phyloP scores from a whole-genome alignment of 2,797 vertebrate genomes.

The Dendrocincla fuliginosa region DNA sequence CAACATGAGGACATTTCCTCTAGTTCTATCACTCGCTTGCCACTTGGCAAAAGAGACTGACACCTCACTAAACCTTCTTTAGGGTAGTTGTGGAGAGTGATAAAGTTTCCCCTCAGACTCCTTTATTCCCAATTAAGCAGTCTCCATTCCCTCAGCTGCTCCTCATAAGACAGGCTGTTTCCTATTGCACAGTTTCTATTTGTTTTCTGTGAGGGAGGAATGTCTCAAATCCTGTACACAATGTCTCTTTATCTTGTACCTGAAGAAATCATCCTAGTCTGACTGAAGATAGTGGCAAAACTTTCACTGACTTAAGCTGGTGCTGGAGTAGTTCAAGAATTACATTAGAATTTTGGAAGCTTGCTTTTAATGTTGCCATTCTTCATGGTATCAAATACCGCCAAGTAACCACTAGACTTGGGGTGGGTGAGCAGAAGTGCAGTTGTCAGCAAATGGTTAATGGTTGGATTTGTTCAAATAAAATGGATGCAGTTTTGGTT shows the following conservation, averaged over 20 bases:
- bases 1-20: background rate
- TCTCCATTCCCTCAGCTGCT: background rate
- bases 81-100: background rate
- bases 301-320: background rate
- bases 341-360: background rate
- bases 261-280: background rate
- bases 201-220: background rate
- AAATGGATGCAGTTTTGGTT: background rate
- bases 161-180: background rate
- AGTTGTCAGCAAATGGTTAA: background rate
- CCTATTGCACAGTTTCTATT: background rate
- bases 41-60: background rate
- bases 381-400: background rate
- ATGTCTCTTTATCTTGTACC: background rate
- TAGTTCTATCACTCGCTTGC: background rate
- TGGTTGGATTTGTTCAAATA: background rate
- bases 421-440: background rate
- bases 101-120: background rate
- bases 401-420: background rate
- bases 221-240: background rate
- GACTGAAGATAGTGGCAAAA: background rate
- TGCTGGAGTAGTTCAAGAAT: background rate
- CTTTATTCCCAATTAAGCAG: background rate
- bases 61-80: background rate
- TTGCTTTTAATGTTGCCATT: background rate